Percentiles rank a stretch among this genome's conserved stretches.
Conservation (phyloP, 2,113 vertebrate species). For the Butorides virescens region DNA sequence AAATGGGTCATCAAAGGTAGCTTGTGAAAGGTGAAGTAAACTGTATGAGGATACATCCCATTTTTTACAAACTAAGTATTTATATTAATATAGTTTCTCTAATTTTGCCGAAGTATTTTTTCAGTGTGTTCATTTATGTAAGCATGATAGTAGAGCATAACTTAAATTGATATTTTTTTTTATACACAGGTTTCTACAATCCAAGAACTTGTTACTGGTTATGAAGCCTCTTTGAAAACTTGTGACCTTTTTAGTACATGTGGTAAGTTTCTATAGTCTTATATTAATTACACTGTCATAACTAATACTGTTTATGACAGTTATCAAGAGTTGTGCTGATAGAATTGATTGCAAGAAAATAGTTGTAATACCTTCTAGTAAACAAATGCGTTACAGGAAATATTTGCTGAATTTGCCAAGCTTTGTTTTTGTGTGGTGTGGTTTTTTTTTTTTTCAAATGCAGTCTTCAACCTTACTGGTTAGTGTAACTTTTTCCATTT, state of each 20-base stretch:
- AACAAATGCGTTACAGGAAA: background rate
- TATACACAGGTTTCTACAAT: slow-evolving; percentile 74
- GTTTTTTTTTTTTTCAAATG: background rate
- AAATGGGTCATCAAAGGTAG: background rate
- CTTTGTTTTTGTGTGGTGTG: background rate
- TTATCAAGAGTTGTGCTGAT: background rate
- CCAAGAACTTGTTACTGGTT: slow-evolving; percentile 79
- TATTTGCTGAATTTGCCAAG: background rate
- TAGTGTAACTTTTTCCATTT: slow-evolving; percentile 26
- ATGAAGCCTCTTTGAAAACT: slow-evolving; percentile 77
- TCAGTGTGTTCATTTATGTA: background rate
- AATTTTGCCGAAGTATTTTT: background rate
- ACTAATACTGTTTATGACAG: background rate
- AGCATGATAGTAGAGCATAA: background rate
- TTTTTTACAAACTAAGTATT: background rate
- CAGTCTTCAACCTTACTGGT: background rate
- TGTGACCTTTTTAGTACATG: slow-evolving; percentile 73
- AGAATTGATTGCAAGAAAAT: background rate
- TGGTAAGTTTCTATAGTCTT: slow-evolving; percentile 67
- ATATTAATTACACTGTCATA: background rate
- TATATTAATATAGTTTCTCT: background rate
- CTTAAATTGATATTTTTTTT: background rate
- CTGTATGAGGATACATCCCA: fast-evolving
- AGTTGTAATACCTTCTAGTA: background rate
- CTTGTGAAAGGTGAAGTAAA: background rate